Evolutionary conservation across 1,140 invertebrate species (phyloP).

Genomic region (Akabosia matsudoensis): DNA sequence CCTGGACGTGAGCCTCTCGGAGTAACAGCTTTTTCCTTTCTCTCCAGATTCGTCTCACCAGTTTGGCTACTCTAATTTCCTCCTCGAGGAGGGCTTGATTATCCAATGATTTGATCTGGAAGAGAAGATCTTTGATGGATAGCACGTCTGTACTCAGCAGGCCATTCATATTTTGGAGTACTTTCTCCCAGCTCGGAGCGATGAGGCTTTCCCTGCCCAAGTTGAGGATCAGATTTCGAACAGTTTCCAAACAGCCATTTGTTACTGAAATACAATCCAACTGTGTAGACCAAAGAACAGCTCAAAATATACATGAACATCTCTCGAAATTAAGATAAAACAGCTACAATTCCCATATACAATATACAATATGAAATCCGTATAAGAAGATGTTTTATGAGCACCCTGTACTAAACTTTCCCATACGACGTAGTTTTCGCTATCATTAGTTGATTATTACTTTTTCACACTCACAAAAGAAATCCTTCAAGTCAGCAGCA

Average conservation of each 20-base stretch:
- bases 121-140: not conserved
- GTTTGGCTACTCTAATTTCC: not conserved
- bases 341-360: too few species aligned
- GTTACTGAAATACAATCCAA: not conserved
- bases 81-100: not conserved
- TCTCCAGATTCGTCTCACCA: not conserved
- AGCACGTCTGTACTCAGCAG: slow-evolving; percentile 5
- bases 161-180: slow-evolving; percentile 25
- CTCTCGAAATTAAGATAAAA: too few species aligned
- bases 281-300: too few species aligned
- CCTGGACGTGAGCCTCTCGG: not conserved
- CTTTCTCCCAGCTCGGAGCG: not conserved
- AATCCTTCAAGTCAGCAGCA: not conserved
- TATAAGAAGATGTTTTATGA: too few species aligned
- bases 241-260: slow-evolving; percentile 10
- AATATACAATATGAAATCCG: too few species aligned
- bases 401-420: too few species aligned
- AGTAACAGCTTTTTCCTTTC: not conserved
- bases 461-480: not conserved
- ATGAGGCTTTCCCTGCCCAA: not conserved
- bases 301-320: too few species aligned
- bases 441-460: too few species aligned
- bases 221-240: slow-evolving; percentile 4
- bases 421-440: too few species aligned
- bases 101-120: not conserved